A percentile compares a stretch with the other conserved stretches of the same genome.
Evolutionary conservation across 2,113 vertebrate genomes (phyloP).

Genomic region (Plectropomus leopardus): DNA sequence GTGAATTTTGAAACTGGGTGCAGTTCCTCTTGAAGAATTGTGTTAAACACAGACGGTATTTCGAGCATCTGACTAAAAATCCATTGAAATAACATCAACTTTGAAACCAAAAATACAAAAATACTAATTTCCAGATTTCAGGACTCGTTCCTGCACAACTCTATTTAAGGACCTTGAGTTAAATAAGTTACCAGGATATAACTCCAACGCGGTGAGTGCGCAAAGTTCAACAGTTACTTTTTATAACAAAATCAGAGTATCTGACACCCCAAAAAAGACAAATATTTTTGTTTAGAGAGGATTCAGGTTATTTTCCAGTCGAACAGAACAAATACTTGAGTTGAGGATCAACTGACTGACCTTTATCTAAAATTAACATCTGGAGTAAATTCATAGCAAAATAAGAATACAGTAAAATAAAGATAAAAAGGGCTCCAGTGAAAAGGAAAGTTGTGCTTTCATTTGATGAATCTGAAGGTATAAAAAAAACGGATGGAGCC

Average conservation of each 20-base stretch:
- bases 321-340: neutral
- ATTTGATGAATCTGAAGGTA: conserved; percentile 24
- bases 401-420: conserved; percentile 5
- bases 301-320: neutral
- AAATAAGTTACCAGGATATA: neutral
- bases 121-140: no score
- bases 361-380: neutral
- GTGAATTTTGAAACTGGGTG: no score
- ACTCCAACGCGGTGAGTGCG: neutral
- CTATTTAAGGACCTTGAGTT: neutral
- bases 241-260: neutral
- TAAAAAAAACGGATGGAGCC: conserved; percentile 24
- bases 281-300: neutral
- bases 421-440: neutral
- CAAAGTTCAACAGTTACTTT: neutral
- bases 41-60: no score
- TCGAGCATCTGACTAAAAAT: no score
- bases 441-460: conserved; percentile 52
- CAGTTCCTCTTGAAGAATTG: no score
- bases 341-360: neutral
- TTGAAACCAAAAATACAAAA: no score
- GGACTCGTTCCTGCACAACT: no score
- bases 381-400: neutral
- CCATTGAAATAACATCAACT: no score
- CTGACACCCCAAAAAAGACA: neutral